A percentile compares a stretch with the other conserved stretches of the same genome.
Evolutionary conservation across 2,113 vertebrate genomes (phyloP).

Genomic region (Acanthisitta chloris): DNA sequence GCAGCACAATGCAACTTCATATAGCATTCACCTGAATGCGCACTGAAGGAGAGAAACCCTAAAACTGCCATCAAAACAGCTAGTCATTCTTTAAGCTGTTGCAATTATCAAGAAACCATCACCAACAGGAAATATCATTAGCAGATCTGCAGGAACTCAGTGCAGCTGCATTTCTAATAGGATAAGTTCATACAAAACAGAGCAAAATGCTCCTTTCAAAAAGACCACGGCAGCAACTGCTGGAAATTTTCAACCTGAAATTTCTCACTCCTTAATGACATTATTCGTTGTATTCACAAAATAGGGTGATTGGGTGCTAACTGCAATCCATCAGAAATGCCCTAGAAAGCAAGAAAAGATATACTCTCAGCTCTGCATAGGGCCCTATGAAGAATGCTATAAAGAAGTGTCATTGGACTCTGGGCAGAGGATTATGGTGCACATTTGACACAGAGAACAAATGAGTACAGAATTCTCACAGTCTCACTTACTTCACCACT

Average conservation of each 20-base stretch:
- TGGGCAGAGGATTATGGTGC: background rate
- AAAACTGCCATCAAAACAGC: background rate
- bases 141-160: background rate
- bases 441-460: background rate
- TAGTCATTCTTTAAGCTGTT: background rate
- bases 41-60: background rate
- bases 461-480: background rate
- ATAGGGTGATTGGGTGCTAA: background rate
- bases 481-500: constrained; percentile 77
- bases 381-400: background rate
- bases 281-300: background rate
- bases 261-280: background rate
- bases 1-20: background rate
- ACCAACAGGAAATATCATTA: background rate
- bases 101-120: background rate
- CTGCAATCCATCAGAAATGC: background rate
- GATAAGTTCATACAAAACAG: background rate
- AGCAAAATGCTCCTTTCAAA: background rate
- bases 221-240: background rate
- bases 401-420: background rate
- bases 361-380: background rate
- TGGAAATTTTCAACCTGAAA: background rate
- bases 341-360: background rate
- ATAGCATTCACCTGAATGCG: background rate
- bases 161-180: background rate